Conservation (phyloP, 2,888 invertebrate species). For the Lysandra coridon region DNA sequence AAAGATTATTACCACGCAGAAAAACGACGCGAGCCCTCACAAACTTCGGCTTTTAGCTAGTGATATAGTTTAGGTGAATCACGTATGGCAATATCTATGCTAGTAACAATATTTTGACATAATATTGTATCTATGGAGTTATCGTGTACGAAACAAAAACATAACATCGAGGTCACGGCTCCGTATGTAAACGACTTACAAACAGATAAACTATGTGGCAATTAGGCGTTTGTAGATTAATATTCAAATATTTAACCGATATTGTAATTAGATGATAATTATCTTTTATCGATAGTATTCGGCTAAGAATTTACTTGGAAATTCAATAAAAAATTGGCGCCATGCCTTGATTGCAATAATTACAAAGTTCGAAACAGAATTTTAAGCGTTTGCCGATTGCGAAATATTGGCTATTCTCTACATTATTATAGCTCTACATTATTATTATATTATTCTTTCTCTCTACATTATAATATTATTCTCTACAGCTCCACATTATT, state of each 20-base stretch:
- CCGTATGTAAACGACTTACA: conserved; percentile 7
- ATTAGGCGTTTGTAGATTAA: conserved; percentile 25
- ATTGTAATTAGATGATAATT: neutral
- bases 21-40: too few species aligned
- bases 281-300: neutral
- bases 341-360: too few species aligned
- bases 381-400: too few species aligned
- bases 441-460: too few species aligned
- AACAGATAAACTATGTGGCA: conserved; percentile 13
- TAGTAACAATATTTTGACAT: neutral
- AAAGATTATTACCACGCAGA: too few species aligned
- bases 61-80: neutral
- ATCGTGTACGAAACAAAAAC: conserved; percentile 19
- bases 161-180: conserved; percentile 17
- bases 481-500: too few species aligned
- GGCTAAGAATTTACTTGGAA: neutral
- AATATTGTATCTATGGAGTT: conserved; percentile 3
- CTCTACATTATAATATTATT: too few species aligned
- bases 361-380: too few species aligned
- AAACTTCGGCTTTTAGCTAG: neutral
- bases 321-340: neutral
- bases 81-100: neutral
- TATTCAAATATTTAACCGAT: conserved; percentile 17
- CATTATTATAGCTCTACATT: too few species aligned
- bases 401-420: too few species aligned